Base-by-base conservation (phyloP, 2,113 vertebrate species). In the Crotalus viridis region DNA sequence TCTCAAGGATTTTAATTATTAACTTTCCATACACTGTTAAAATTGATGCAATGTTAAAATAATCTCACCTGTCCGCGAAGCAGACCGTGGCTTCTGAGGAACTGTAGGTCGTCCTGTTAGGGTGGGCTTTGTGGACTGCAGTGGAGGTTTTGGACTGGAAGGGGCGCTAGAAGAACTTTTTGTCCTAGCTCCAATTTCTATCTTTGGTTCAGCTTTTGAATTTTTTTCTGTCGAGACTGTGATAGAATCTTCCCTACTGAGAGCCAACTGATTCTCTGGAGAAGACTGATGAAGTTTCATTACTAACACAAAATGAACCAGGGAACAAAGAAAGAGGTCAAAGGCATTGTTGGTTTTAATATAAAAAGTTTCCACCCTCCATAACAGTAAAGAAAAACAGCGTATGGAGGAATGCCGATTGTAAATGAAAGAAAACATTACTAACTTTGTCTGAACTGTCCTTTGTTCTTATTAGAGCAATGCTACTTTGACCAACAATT, bases 51-150 rank as follows among this genome's bases (percentile, higher is more conserved):
- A n/a, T 52, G 22, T 4, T 91, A 93, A 24, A 4, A 46, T 46
- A 89, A 90, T 19, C 97, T 98, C 97, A 99, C 99, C 99, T 33
- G 98, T 98, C 92, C 98, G 95, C 10, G 97, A 98, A 95, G 97
- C 91, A 48, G 98, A 98, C 89, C 98, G 97, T 0, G 99, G 99
- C 88, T 99, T 99, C 96, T 98, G 99, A 0, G 98, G 98, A 95
- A 99, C 98, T 10, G 97, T 96, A 52, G 99, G 99, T 10, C 99
- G 98, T 54, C 98, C 98, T 28, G 97, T 97, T 88, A 98, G 97
- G 88, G 97, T 95, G 7, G 99, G 99, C 95, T 99, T 99, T 1
- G 97, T 81, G 21, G 98, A 97, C 95, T 98, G 98, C 46, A 98
- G 97, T 2, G 97, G 98, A 1, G 98, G 98, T 95, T 99, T 99